Base-by-base conservation (phyloP, 2,888 invertebrate genomes). In the Nomada fucata region DNA sequence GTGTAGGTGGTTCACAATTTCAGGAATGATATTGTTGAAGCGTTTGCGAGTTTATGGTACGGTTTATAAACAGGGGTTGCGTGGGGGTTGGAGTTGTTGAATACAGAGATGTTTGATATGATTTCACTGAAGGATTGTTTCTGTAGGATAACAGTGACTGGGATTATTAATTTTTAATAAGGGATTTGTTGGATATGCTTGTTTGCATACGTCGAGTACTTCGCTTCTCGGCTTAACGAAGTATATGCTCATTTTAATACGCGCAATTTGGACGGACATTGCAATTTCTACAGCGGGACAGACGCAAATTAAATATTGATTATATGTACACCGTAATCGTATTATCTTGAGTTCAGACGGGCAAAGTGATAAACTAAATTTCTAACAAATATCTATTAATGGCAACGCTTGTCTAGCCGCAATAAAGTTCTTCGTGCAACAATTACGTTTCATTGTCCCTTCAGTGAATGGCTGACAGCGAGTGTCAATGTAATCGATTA, bases 401-500 rank as follows among this genome's bases (percentile, higher is more conserved):
- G 15, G 47, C 47, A 47, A 47, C 47, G 3, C 15, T 47, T 47
- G 13, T 47, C 53, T 53, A 18, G 7, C 36, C 20, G 15, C 20
- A 68, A 55, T 55, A 13, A 42, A 55, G 5, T 23, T 42, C 11
- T 55, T 68, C 11, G 52, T 29, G n/a, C 53, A n/a, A 4, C 13
- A 13, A 42, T 36, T 20, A 67, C 20, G 36, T 36, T 53, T n/a
- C 20, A 53, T 36, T 20, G 36, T 57, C 18, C n/a, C 26, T 44
- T 7, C 7, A 29, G 11, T 59, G 29, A 59, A 15, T 29, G 59
- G 69, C 44, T 57, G 3, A 15, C 69, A 44, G 42, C 26, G 13
- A 57, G 15, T 69, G 59, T 59, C 59, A 60, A 70, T 60, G 15
- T 18, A 7, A 42, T 36, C 36, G 71, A 13, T 71, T 4, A 26